Percentiles rank a stretch among this genome's conserved stretches.
phyloP scores from a whole-genome alignment of 2,113 vertebrate species.

The Ameiurus melas region DNA sequence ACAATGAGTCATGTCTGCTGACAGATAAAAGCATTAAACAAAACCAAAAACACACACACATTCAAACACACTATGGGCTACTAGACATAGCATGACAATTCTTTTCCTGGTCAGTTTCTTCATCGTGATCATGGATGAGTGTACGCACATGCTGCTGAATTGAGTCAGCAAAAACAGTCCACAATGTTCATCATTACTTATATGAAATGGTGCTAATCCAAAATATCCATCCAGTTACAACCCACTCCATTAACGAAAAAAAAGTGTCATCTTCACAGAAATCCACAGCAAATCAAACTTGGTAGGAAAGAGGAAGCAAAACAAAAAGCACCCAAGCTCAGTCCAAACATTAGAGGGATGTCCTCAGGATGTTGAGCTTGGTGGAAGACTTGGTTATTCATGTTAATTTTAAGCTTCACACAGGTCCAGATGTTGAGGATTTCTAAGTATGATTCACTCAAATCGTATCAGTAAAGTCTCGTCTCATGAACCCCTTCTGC shows the following conservation, averaged over 20 bases:
- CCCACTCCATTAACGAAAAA: neutral
- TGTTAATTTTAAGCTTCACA: slow-evolving; percentile 5
- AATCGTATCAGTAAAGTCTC: slow-evolving; percentile 67
- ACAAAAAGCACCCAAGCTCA: slow-evolving; percentile 15
- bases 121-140: neutral
- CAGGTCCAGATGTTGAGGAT: neutral
- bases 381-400: neutral
- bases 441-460: slow-evolving; percentile 38
- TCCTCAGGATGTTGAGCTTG: neutral
- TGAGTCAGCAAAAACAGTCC: slow-evolving; percentile 1
- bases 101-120: neutral
- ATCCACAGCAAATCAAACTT: slow-evolving; percentile 29
- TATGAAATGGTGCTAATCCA: slow-evolving; percentile 4
- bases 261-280: neutral
- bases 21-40: neutral
- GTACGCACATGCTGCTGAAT: neutral
- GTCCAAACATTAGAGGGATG: neutral
- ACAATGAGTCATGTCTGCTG: neutral
- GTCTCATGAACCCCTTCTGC: slow-evolving; percentile 74
- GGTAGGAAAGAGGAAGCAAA: neutral
- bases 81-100: neutral
- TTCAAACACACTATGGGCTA: neutral
- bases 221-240: slow-evolving; percentile 31
- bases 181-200: neutral
- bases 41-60: neutral